phyloP scores from a whole-genome alignment of 2,888 invertebrate species.

The Drosophila monieri region DNA sequence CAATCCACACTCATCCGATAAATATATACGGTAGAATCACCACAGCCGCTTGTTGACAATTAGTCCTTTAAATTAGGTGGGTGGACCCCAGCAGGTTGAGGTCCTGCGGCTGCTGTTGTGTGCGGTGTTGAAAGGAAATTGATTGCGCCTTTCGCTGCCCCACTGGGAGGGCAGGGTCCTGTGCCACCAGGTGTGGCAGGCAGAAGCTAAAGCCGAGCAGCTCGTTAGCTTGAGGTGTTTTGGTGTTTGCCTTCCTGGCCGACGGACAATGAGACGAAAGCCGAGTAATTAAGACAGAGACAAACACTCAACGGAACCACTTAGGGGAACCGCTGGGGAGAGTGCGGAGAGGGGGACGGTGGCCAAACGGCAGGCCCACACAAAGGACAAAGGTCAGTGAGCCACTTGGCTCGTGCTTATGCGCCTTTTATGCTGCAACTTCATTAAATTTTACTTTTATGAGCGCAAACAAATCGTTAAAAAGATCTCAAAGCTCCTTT shows the following conservation, averaged over 20 bases:
- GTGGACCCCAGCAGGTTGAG: slow-evolving; percentile 12
- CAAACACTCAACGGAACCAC: slow-evolving; percentile 37
- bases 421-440: slow-evolving; percentile 70
- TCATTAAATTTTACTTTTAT: slow-evolving; percentile 70
- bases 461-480: slow-evolving; percentile 56
- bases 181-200: slow-evolving; percentile 2
- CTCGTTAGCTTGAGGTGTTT: slow-evolving; percentile 59
- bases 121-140: slow-evolving; percentile 37
- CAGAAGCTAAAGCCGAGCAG: slow-evolving; percentile 9
- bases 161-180: not conserved
- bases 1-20: not conserved
- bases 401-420: slow-evolving; percentile 45
- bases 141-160: slow-evolving; percentile 55
- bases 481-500: slow-evolving; percentile 45
- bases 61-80: slow-evolving; percentile 66
- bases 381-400: slow-evolving; percentile 43
- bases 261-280: slow-evolving; percentile 41
- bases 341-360: not conserved
- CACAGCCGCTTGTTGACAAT: slow-evolving; percentile 62
- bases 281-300: slow-evolving; percentile 48
- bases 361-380: not conserved
- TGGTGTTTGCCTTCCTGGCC: slow-evolving; percentile 42
- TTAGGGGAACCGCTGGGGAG: slow-evolving; percentile 2
- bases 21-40: not conserved
- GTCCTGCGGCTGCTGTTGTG: slow-evolving; percentile 18